phyloP scores from a whole-genome alignment of 2,797 vertebrate species.

The Cossypha dichroa region DNA sequence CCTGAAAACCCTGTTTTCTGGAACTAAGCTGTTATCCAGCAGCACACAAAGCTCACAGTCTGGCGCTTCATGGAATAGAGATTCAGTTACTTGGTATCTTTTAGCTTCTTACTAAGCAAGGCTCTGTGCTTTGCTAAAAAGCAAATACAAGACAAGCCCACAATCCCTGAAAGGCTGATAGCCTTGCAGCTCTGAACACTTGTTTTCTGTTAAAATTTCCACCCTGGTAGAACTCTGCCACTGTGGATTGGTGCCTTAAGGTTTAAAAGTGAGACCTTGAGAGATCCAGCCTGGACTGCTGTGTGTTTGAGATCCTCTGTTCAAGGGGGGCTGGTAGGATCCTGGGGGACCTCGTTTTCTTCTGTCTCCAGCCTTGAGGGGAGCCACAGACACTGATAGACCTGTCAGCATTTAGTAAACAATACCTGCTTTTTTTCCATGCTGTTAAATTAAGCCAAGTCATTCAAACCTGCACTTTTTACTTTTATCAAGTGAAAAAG shows the following conservation, averaged over 20 bases:
- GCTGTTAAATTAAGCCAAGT: not conserved
- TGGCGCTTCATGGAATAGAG: not conserved
- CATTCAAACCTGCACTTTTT: not conserved
- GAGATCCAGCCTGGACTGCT: not conserved
- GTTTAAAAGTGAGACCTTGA: not conserved
- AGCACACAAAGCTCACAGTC: not conserved
- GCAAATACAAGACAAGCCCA: not conserved
- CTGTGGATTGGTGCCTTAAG: not conserved
- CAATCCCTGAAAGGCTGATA: not conserved
- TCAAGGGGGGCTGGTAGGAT: not conserved
- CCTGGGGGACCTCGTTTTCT: rapidly evolving
- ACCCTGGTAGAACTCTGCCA: not conserved
- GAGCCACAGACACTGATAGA: not conserved
- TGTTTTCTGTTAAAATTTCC: not conserved
- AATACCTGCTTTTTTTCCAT: not conserved
- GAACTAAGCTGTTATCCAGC: not conserved
- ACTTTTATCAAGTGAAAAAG: not conserved
- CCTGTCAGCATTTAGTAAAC: not conserved
- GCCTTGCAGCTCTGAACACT: not conserved
- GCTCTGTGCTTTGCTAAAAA: not conserved
- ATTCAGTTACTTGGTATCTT: not conserved
- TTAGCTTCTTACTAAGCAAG: not conserved
- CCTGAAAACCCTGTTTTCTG: not conserved
- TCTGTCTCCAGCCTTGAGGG: not conserved
- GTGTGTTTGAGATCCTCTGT: not conserved